Conservation (phyloP, 2,888 invertebrate genomes). For the Andrena dorsata region DNA sequence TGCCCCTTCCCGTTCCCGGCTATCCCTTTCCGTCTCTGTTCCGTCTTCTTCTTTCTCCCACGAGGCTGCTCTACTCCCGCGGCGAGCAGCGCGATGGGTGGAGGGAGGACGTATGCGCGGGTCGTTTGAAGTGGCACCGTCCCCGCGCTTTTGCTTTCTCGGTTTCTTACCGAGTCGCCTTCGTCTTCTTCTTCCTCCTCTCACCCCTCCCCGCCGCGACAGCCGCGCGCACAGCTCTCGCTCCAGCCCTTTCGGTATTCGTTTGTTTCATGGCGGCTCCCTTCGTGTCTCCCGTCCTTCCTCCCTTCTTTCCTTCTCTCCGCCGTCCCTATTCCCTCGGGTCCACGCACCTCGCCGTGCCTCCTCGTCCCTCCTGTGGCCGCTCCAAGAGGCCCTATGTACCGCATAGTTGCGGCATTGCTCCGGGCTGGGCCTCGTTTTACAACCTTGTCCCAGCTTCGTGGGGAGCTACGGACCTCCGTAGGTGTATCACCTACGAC, state of each 20-base stretch:
- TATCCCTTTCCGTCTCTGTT: conserved; percentile 53
- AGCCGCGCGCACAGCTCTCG: conserved; percentile 50
- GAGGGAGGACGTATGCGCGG: conserved; percentile 80
- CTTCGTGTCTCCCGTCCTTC: conserved; percentile 68
- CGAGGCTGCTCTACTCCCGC: conserved; percentile 44
- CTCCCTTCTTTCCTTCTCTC: conserved; percentile 29
- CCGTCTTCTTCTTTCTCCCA: conserved; percentile 25
- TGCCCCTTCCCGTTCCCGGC: conserved; percentile 47
- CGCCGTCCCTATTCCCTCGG: conserved; percentile 19
- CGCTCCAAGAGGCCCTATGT: conserved; percentile 66
- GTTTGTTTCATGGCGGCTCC: conserved; percentile 81
- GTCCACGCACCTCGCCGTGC: conserved; percentile 32
- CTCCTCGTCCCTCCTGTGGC: conserved; percentile 52
- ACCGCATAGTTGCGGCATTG: conserved; percentile 78
- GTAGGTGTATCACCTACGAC: conserved; percentile 48
- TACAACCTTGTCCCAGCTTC: conserved; percentile 67
- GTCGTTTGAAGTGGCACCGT: conserved; percentile 82
- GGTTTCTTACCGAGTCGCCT: conserved; percentile 71
- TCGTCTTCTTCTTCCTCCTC: conserved; percentile 55
- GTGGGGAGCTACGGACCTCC: conserved; percentile 59
- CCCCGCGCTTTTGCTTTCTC: conserved; percentile 74
- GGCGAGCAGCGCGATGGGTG: conserved; percentile 53
- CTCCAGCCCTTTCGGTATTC: conserved; percentile 81
- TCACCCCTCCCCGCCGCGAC: conserved; percentile 53
- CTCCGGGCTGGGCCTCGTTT: conserved; percentile 72